Percentiles rank a stretch among this genome's conserved stretches.
phyloP scores from a whole-genome alignment of 2,888 invertebrate genomes.

The Hartigia nigra region DNA sequence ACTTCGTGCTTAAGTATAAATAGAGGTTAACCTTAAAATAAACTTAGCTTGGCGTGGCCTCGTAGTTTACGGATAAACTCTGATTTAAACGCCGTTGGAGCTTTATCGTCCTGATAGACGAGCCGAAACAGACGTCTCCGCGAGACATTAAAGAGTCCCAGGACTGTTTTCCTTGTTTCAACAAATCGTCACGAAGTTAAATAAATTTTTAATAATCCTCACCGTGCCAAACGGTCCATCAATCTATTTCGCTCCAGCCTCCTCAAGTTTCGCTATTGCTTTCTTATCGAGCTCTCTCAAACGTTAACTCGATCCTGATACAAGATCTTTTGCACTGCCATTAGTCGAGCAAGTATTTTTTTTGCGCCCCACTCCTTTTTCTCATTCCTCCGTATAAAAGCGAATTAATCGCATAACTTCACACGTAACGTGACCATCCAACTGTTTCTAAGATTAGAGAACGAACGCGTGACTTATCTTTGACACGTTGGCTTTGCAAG shows the following conservation, averaged over 20 bases:
- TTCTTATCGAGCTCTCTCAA: neutral
- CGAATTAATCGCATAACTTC: neutral
- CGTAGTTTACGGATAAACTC: conserved; percentile 24
- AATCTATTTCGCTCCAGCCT: neutral
- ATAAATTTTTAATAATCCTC: neutral
- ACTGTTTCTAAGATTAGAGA: neutral
- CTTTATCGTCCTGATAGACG: neutral
- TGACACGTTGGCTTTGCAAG: neutral
- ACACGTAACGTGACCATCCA: neutral
- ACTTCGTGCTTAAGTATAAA: conserved; percentile 13
- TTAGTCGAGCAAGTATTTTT: neutral
- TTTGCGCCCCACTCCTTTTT: neutral
- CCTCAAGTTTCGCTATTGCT: neutral
- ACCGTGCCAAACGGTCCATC: neutral
- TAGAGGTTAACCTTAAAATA: conserved; percentile 22
- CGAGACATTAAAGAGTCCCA: neutral
- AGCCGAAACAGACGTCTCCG: neutral
- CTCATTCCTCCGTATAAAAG: neutral
- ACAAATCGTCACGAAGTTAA: neutral
- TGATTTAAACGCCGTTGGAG: conserved; percentile 24
- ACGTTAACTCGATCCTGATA: neutral
- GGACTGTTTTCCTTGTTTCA: neutral
- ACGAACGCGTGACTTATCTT: neutral
- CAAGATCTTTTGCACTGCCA: neutral
- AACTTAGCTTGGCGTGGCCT: conserved; percentile 26